Evolutionary conservation across 2,113 vertebrate species (phyloP).

Genomic region (Mirza zaza): DNA sequence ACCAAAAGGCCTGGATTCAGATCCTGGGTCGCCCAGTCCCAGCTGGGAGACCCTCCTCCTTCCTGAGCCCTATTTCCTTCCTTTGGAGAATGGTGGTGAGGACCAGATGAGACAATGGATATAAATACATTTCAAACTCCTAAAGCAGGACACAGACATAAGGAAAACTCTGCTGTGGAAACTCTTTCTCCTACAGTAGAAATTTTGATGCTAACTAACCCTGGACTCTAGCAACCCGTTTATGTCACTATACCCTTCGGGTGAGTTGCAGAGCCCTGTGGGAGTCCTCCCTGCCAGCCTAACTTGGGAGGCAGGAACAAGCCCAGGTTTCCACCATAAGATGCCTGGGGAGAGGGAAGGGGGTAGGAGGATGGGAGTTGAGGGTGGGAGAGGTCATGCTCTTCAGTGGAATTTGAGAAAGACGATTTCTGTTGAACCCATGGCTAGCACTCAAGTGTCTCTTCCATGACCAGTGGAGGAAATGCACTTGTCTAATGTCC

Average conservation of each 20-base stretch:
- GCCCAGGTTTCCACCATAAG: background rate
- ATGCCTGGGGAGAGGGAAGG: background rate
- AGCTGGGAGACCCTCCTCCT: background rate
- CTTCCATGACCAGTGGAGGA: background rate
- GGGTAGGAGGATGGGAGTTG: too few relatives aligned
- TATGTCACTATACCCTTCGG: background rate
- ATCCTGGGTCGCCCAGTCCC: accelerated
- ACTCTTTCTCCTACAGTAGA: background rate
- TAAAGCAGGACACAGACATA: background rate
- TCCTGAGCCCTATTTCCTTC: background rate
- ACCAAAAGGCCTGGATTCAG: background rate
- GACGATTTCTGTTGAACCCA: background rate
- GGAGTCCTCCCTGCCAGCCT: background rate
- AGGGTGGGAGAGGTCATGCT: background rate
- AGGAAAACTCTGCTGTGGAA: background rate
- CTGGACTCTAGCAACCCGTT: background rate
- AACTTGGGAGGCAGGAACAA: background rate
- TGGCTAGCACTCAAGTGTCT: background rate
- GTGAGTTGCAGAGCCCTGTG: accelerated
- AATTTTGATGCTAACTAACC: background rate
- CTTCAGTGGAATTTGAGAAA: background rate
- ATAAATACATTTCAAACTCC: background rate
- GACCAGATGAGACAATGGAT: background rate
- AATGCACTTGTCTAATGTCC: background rate
- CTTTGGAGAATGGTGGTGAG: background rate